Evolutionary conservation across 2,797 vertebrate genomes (phyloP).

Genomic region (Oreonectes daqikongensis): DNA sequence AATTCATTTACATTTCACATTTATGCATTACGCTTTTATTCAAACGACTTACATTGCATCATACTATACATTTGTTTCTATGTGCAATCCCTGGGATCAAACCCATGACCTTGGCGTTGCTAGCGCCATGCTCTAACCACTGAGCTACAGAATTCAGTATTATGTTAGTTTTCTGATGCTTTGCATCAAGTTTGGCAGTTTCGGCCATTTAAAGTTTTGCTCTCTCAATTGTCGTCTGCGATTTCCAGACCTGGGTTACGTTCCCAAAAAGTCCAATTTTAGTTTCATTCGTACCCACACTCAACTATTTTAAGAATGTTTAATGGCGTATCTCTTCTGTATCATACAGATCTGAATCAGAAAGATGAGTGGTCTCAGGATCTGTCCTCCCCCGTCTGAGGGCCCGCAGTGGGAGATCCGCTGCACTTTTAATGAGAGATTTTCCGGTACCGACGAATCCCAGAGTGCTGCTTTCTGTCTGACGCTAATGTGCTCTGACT

Average conservation of each 20-base stretch:
- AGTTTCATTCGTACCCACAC: conserved; percentile 1
- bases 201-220: neutral
- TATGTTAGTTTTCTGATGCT: neutral
- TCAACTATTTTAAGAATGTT: neutral
- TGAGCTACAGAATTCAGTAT: too few relatives aligned
- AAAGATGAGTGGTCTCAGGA: conserved; percentile 59
- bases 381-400: conserved; percentile 47
- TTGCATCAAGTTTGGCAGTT: neutral
- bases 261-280: neutral
- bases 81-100: too few relatives aligned
- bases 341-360: conserved; percentile 43
- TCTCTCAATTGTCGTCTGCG: neutral
- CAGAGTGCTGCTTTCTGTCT: conserved; percentile 61
- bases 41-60: too few relatives aligned
- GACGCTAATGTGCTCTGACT: conserved; percentile 74
- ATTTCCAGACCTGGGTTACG: neutral
- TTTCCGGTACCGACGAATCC: conserved; percentile 66
- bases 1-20: too few relatives aligned
- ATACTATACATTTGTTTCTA: too few relatives aligned
- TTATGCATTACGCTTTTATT: too few relatives aligned
- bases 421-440: conserved; percentile 77
- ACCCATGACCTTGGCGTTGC: too few relatives aligned
- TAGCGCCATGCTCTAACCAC: too few relatives aligned
- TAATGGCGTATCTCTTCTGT: neutral
- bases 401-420: conserved; percentile 58